Percentiles rank a stretch among this genome's conserved stretches.
These are phyloP conservation scores for Lithobates pipiens DNA, from an alignment of 2,797 vertebrate species.

Conservation along the genomic window DNA sequence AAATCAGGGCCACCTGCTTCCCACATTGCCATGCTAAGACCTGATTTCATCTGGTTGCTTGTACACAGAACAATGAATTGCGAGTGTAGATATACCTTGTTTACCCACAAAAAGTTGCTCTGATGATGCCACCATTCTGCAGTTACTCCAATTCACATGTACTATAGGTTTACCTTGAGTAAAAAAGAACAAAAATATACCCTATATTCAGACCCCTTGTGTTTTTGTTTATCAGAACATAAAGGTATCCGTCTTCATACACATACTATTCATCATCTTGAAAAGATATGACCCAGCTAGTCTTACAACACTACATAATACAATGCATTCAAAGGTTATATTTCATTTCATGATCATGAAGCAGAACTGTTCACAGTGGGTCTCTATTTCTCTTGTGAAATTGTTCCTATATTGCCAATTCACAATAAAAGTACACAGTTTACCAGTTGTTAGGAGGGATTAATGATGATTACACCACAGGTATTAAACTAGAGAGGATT, in stretches of 20 bases:
- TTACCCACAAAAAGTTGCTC: no score
- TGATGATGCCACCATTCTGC: background rate
- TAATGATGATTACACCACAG: constrained; percentile 56
- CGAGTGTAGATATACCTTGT: no score
- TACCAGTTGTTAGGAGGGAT: constrained; percentile 49
- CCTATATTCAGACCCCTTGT: background rate
- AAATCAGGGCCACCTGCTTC: no score
- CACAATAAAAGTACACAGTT: constrained; percentile 17
- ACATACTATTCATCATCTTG: background rate
- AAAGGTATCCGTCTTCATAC: background rate
- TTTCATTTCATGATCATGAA: constrained; percentile 19
- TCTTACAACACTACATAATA: background rate
- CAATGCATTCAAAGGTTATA: constrained; percentile 22
- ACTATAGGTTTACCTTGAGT: background rate
- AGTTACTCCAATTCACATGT: background rate
- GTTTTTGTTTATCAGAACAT: background rate
- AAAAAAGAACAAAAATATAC: background rate
- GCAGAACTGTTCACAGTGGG: constrained; percentile 29
- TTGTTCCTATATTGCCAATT: constrained; percentile 23
- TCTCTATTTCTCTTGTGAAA: constrained; percentile 24
- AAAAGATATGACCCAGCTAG: constrained; percentile 1
- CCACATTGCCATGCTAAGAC: no score
- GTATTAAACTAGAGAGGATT: constrained; percentile 41
- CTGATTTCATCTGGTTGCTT: no score
- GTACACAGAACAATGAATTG: no score